Conservation (phyloP, 2,888 invertebrate genomes). For the Synergus itoensis region DNA sequence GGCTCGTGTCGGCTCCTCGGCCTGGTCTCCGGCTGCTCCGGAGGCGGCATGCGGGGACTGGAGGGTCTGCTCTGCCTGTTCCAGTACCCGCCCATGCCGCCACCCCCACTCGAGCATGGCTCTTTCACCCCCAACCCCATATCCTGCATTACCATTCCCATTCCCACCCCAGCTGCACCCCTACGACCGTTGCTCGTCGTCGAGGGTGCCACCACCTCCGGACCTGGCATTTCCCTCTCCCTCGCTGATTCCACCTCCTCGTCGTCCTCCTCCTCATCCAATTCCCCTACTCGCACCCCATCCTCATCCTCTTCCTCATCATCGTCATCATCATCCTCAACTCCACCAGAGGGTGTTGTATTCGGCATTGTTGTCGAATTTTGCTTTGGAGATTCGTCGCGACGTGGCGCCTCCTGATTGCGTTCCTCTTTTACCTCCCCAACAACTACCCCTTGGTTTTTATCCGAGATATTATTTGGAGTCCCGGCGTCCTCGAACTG, state of each 20-base stretch:
- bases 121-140: conserved; percentile 66
- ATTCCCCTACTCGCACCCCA: conserved; percentile 58
- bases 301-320: conserved; percentile 60
- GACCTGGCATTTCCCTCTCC: conserved; percentile 51
- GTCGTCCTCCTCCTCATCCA: conserved; percentile 55
- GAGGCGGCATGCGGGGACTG: conserved; percentile 80
- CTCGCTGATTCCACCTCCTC: conserved; percentile 49
- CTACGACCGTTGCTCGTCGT: conserved; percentile 53
- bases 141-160: conserved; percentile 68
- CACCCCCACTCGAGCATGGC: conserved; percentile 65
- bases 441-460: conserved; percentile 64
- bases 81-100: conserved; percentile 79
- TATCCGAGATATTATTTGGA: conserved; percentile 59
- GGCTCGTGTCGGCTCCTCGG: conserved; percentile 81
- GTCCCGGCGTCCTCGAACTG: conserved; percentile 63
- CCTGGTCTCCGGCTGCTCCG: conserved; percentile 79
- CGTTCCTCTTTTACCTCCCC: conserved; percentile 78
- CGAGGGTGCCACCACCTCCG: conserved; percentile 49
- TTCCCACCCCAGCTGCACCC: conserved; percentile 53
- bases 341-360: conserved; percentile 52
- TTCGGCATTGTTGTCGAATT: conserved; percentile 40
- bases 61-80: conserved; percentile 79
- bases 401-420: conserved; percentile 77
- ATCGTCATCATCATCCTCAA: conserved; percentile 55
- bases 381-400: conserved; percentile 74